Evolutionary conservation across 2,888 invertebrate genomes (phyloP), one percentile per base, ranked within the genome.

Genomic region (Drosophila mimetica): DNA sequence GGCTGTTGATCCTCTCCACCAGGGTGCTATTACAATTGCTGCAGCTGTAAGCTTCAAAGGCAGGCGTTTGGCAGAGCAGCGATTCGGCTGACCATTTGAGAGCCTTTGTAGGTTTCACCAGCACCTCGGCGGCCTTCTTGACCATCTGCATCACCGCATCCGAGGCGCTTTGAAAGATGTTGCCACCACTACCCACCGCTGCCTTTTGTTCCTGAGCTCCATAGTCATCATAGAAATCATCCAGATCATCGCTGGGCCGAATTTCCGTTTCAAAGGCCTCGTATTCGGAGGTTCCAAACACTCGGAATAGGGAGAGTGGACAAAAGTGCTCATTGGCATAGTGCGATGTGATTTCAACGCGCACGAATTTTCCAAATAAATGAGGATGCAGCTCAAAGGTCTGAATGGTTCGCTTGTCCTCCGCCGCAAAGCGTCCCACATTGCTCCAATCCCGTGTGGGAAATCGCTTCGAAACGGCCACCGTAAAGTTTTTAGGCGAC

Each of bases 251-350:
- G 60, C 93, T 93, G 75, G 94, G 95, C 14, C 95, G 94, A 79
- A 95, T 95, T 89, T 96, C 97, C 54, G 96, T 96, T 90, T 96
- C 96, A 48, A 97, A 92, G 1, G 97, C 97, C 91, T 97, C 97
- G 89, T 96, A 97, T 90, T 98, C 98, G 13, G 97, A 97, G 2
- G 97, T 97, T 16, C 98, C 99, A 89, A 96, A 98, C 1, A 97
- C 97, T 70, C 97, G 95, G 91, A 99, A 97, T 51, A 98, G 93
- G n/a, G 98, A 98, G 74, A 99, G 93, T 0, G 99, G 99, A 90
- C 99, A 99, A 91, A 96, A 99, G 91, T 99, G 99, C 91, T 99
- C 99, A 8, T 96, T 95, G 18, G 99, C 99, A 91, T 98, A 97
- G 91, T 99, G 98, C 37, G 97, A 97, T 73, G 97, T 94, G 88